phyloP scores from a whole-genome alignment of 2,888 invertebrate genomes.

The Yponomeuta sedellus region DNA sequence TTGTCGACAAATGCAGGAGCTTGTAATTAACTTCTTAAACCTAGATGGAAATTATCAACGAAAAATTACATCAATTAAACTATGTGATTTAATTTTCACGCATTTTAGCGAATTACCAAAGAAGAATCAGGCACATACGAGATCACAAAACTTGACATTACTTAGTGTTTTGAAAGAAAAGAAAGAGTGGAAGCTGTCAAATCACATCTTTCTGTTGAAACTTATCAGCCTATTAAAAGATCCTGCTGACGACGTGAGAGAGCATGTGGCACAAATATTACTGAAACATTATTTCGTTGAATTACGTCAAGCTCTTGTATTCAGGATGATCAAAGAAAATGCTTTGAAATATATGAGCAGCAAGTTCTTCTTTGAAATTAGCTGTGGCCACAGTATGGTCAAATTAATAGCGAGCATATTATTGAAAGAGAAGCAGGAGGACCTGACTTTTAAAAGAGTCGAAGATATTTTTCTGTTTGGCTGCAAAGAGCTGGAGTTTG shows the following conservation, averaged over 20 bases:
- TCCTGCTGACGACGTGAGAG: slow-evolving; percentile 79
- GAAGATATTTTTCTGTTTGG: slow-evolving; percentile 52
- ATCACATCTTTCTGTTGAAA: slow-evolving; percentile 50
- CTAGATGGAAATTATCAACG: slow-evolving; percentile 82
- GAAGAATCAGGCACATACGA: slow-evolving; percentile 42
- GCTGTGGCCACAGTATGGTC: slow-evolving; percentile 76
- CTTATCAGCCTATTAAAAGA: slow-evolving; percentile 73
- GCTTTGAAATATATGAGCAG: slow-evolving; percentile 69
- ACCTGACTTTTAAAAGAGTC: slow-evolving; percentile 36
- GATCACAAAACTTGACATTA: slow-evolving; percentile 41
- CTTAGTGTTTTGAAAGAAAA: slow-evolving; percentile 50
- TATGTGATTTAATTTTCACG: slow-evolving; percentile 68
- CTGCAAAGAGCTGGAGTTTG: slow-evolving; percentile 39
- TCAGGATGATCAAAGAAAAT: slow-evolving; percentile 43
- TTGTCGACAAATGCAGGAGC: slow-evolving; percentile 56
- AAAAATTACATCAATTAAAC: slow-evolving; percentile 78
- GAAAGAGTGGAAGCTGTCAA: slow-evolving; percentile 56
- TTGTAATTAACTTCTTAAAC: slow-evolving; percentile 62
- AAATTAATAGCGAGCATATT: slow-evolving; percentile 64
- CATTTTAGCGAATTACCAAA: slow-evolving; percentile 53
- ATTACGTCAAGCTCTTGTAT: slow-evolving; percentile 33
- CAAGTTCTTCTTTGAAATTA: slow-evolving; percentile 78
- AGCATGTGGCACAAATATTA: slow-evolving; percentile 68
- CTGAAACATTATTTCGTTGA: slow-evolving; percentile 60
- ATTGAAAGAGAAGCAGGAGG: slow-evolving; percentile 31